These are phyloP conservation scores for Drosophila saltans DNA, from an alignment of 1,140 invertebrate genomes.

Conservation along the genomic window DNA sequence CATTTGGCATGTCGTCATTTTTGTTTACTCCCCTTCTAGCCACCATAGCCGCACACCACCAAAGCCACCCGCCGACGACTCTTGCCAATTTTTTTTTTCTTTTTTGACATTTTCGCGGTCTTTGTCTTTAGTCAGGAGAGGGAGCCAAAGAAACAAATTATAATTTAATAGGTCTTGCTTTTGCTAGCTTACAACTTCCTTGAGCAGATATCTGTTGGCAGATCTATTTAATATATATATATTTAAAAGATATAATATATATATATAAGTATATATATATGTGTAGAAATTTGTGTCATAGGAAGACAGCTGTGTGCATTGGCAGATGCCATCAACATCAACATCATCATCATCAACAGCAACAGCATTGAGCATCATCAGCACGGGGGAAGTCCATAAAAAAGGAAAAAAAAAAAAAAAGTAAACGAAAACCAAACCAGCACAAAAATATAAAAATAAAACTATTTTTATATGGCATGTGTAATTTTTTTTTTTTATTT, in stretches of 20 bases:
- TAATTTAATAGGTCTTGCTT: conserved; percentile 61
- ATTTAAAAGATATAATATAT: conserved; percentile 23
- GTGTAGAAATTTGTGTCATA: conserved; percentile 54
- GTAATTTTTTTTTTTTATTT: conserved; percentile 32
- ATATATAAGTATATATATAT: neutral
- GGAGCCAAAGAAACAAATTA: conserved; percentile 62
- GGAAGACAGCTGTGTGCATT: conserved; percentile 75
- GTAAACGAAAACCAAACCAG: conserved; percentile 62
- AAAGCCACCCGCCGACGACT: conserved; percentile 26
- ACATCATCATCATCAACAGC: conserved; percentile 30
- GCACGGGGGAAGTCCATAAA: conserved; percentile 81
- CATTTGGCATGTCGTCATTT: conserved; percentile 69
- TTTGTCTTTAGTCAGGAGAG: conserved; percentile 39
- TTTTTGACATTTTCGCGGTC: conserved; percentile 43
- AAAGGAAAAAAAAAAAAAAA: conserved; percentile 43
- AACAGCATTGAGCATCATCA: conserved; percentile 43
- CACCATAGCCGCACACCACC: neutral
- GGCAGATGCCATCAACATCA: conserved; percentile 63
- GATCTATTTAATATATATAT: neutral
- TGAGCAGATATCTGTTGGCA: conserved; percentile 33
- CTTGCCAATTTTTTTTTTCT: conserved; percentile 1
- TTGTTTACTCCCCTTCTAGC: conserved; percentile 59
- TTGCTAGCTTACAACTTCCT: conserved; percentile 72
- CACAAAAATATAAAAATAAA: conserved; percentile 80
- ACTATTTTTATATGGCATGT: conserved; percentile 71